Base-by-base conservation (phyloP, 2,113 vertebrate species). In the Nematolebias whitei region DNA sequence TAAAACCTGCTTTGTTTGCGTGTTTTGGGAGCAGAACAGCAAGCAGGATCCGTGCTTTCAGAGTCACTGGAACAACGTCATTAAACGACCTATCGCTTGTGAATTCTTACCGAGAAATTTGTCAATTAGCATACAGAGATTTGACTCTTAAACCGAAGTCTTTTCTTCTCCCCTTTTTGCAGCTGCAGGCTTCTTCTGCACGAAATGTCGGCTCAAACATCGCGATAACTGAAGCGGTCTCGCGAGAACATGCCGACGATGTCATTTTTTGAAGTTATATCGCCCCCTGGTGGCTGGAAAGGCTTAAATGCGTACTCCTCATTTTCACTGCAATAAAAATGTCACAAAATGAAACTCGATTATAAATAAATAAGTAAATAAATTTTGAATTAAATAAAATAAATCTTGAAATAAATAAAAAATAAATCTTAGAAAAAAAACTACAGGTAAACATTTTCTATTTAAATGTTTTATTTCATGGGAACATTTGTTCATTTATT, bases 51-150 rank as follows among this genome's bases (percentile, higher is more conserved):
- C 43, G 22, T 41, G 10, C 24, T 71, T 65, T 62, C 13, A 60
- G 16, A 73, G 63, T 19, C 32, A 35, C 23, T 52, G 20, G 45
- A 7, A 68, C 41, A 72, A 50, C 35, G 32, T 61, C 18, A 63
- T 49, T 58, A 58, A 54, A 59, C 52, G 64, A 38, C 7, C 52
- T 47, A 58, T 64, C 79, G 58, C 68, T 41, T 54, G 54, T 78
- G 49, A 18, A 57, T 72, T 83, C 88, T 90, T 90, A 90, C 88
- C 88, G 85, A 90, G 68, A 82, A 64, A 71, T 76, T 11, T 75
- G 74, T 80, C 60, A 86, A 84, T 74, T 85, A 79, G 86, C 66
- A 83, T 70, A 75, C 20, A 54, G 80, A 76, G 48, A 54, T 86
- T 83, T 76, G 65, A 58, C 23, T 83, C 80, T 70, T 82, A 68